Evolutionary conservation across 2,888 invertebrate species (phyloP).

Genomic region (Oscheius myriophilus): DNA sequence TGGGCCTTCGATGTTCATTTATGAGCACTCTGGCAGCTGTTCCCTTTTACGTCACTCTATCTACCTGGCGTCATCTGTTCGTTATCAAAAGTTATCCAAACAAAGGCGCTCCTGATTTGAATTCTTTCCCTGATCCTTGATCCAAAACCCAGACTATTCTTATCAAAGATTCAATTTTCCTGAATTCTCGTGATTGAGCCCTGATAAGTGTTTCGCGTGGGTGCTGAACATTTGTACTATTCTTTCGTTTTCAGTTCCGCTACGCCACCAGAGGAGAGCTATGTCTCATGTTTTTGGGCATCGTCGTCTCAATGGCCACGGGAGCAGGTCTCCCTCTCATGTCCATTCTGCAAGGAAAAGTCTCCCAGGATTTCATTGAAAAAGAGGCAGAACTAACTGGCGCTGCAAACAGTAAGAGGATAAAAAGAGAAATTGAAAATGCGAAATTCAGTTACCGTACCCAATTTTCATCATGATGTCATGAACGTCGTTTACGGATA

Average conservation of each 20-base stretch:
- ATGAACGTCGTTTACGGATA: conserved; percentile 56
- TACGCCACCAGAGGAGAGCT: conserved; percentile 50
- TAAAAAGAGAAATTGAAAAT: neutral
- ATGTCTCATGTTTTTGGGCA: conserved; percentile 48
- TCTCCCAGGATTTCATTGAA: conserved; percentile 52
- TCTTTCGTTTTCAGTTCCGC: conserved; percentile 51
- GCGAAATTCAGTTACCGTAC: neutral
- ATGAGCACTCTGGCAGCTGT: too few species aligned
- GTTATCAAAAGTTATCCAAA: too few species aligned
- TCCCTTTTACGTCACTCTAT: too few species aligned
- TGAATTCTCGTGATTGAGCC: neutral
- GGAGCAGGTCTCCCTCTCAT: conserved; percentile 59
- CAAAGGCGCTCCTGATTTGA: too few species aligned
- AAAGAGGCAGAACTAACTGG: conserved; percentile 34
- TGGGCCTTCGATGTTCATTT: too few species aligned
- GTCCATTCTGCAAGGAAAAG: conserved; percentile 56
- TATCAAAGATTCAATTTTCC: neutral
- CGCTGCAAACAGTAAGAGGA: neutral
- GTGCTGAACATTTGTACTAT: neutral
- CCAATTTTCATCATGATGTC: conserved; percentile 45
- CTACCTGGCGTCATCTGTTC: too few species aligned
- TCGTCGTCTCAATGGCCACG: conserved; percentile 45
- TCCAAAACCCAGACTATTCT: neutral
- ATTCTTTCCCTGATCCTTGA: neutral
- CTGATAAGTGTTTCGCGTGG: too few species aligned